Percentiles rank a stretch among this genome's conserved stretches.
Conservation (phyloP, 2,888 invertebrate species). For the Hoplodrina blanda region DNA sequence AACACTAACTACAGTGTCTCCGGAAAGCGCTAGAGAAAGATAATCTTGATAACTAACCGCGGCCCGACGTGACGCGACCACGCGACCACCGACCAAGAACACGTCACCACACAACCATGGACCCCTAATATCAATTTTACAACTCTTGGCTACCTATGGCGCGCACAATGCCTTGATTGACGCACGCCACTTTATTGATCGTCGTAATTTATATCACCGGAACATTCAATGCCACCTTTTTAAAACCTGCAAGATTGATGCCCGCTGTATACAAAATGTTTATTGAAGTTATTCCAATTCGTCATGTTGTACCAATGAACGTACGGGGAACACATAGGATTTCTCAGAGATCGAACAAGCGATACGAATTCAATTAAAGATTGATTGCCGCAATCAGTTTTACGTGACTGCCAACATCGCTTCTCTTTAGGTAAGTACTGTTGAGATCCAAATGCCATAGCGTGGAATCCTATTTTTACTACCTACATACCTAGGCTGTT, state of each 20-base stretch:
- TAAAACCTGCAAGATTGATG: slow-evolving; percentile 70
- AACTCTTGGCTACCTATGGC: slow-evolving; percentile 62
- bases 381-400: slow-evolving; percentile 79
- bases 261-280: slow-evolving; percentile 55
- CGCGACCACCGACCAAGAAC: slow-evolving; percentile 64
- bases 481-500: not conserved
- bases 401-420: slow-evolving; percentile 63
- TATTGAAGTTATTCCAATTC: slow-evolving; percentile 60
- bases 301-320: slow-evolving; percentile 49
- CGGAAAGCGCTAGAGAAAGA: slow-evolving; percentile 66
- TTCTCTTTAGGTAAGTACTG: slow-evolving; percentile 58
- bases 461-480: slow-evolving; percentile 1
- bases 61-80: slow-evolving; percentile 46
- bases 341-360: slow-evolving; percentile 75
- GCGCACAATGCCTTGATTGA: slow-evolving; percentile 67
- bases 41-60: slow-evolving; percentile 70
- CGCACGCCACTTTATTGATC: slow-evolving; percentile 70
- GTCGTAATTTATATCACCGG: slow-evolving; percentile 72
- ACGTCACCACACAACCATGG: slow-evolving; percentile 57
- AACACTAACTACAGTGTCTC: slow-evolving; percentile 37
- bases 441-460: slow-evolving; percentile 48
- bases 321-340: slow-evolving; percentile 55
- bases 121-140: slow-evolving; percentile 66
- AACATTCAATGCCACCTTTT: slow-evolving; percentile 70
- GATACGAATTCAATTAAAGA: slow-evolving; percentile 83